These are phyloP conservation scores for Chiroxiphia lanceolata DNA, from an alignment of 2,797 vertebrate genomes.

Conservation along the genomic window DNA sequence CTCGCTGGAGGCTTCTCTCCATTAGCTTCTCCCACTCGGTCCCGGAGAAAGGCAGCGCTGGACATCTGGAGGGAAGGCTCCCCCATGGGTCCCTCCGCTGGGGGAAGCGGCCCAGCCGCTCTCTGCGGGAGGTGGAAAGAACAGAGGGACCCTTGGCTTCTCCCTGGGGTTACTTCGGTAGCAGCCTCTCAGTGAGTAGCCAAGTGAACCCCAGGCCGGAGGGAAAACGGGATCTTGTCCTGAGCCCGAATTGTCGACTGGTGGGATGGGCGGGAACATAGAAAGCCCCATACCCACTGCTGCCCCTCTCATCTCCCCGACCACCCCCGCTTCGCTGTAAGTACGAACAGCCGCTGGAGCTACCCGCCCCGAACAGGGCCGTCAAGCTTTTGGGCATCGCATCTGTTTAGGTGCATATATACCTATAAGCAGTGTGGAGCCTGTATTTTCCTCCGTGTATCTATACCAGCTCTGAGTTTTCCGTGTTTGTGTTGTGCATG, in stretches of 20 bases:
- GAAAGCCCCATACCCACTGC: neutral
- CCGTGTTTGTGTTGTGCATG: neutral
- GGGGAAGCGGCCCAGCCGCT: neutral
- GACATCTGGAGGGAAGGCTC: neutral
- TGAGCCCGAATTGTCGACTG: neutral
- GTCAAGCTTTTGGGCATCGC: fast-evolving
- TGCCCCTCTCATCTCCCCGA: neutral
- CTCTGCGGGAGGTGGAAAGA: neutral
- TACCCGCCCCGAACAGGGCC: fast-evolving
- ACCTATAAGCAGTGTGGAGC: neutral
- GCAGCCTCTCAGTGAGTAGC: neutral
- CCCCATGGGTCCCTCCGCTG: neutral
- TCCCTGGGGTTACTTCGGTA: neutral
- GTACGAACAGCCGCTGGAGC: fast-evolving
- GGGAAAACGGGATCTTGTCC: neutral
- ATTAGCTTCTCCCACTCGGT: neutral
- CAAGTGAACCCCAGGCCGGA: neutral
- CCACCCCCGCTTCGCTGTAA: neutral
- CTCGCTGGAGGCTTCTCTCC: neutral
- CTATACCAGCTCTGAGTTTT: neutral
- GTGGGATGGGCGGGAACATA: neutral
- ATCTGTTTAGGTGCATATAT: neutral
- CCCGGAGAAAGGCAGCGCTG: neutral
- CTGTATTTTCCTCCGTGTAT: neutral
- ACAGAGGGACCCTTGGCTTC: neutral